Evolutionary conservation across 1,140 invertebrate genomes (phyloP).

Genomic region (Protaetia brevitarsis): DNA sequence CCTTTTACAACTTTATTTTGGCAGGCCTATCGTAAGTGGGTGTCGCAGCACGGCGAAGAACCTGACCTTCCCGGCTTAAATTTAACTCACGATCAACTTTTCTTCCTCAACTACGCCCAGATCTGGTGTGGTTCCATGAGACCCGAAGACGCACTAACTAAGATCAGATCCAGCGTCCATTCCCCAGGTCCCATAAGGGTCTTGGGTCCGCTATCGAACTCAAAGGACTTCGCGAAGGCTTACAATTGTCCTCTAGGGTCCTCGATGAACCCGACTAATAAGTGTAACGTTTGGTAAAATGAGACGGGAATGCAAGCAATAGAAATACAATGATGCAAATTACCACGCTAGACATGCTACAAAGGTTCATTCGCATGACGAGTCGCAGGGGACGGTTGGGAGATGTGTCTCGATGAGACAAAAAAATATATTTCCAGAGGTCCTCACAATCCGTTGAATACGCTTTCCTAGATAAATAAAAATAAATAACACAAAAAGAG

Average conservation of each 20-base stretch:
- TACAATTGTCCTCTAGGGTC: constrained; percentile 74
- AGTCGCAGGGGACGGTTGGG: too few relatives aligned
- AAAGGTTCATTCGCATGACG: too few relatives aligned
- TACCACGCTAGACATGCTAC: not conserved
- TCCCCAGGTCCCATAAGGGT: constrained; percentile 91
- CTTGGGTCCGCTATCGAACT: constrained; percentile 89
- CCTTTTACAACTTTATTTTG: constrained; percentile 31
- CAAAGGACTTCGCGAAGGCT: constrained; percentile 82
- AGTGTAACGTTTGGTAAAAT: constrained; percentile 89
- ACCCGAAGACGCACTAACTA: constrained; percentile 91
- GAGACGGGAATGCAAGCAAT: not conserved
- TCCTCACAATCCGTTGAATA: too few relatives aligned
- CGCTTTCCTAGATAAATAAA: too few relatives aligned
- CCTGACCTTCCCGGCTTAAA: constrained; percentile 74
- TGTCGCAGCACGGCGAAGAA: constrained; percentile 66
- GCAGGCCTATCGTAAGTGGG: constrained; percentile 79
- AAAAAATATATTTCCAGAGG: too few relatives aligned
- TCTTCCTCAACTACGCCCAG: constrained; percentile 87
- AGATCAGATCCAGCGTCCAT: constrained; percentile 92
- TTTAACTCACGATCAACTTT: constrained; percentile 81
- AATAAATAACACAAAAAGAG: too few relatives aligned
- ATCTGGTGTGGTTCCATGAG: constrained; percentile 98
- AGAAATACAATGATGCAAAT: not conserved
- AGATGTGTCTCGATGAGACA: too few relatives aligned
- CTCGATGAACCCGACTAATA: constrained; percentile 86